These are phyloP conservation scores for Cyprinodon brontotheroides DNA, from an alignment of 2,113 vertebrate genomes.

Conservation along the genomic window DNA sequence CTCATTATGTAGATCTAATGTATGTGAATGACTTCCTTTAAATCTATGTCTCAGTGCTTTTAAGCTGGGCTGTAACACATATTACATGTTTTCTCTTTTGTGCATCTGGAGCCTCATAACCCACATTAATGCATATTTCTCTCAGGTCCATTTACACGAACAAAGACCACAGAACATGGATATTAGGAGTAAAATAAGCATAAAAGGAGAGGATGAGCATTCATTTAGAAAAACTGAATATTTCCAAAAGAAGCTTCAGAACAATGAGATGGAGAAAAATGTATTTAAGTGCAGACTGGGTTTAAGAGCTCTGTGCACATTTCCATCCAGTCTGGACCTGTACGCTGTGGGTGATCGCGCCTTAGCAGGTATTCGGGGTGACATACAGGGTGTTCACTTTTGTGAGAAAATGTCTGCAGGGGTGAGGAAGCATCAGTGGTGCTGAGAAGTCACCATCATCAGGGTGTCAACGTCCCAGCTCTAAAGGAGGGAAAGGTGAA, in stretches of 20 bases:
- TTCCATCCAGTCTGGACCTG: constrained; percentile 2
- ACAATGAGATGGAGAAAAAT: not conserved
- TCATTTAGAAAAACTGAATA: not conserved
- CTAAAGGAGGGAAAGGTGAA: constrained; percentile 15
- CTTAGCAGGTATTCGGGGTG: constrained; percentile 30
- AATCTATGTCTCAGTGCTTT: no score
- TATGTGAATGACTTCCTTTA: no score
- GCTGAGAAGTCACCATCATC: constrained; percentile 39
- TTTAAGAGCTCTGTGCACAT: not conserved
- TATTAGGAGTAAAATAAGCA: no score
- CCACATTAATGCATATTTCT: not conserved
- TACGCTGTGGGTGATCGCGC: constrained; percentile 20
- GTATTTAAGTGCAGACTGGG: not conserved
- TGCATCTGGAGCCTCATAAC: not conserved
- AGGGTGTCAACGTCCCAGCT: constrained; percentile 26
- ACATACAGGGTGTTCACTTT: constrained; percentile 12
- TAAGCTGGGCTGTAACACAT: no score
- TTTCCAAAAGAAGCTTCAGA: fast-evolving
- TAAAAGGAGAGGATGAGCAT: not conserved
- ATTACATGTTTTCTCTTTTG: not conserved
- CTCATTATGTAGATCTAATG: no score
- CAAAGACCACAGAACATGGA: not conserved
- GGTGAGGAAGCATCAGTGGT: constrained; percentile 25
- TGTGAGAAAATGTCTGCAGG: constrained; percentile 42
- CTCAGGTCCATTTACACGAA: not conserved